Evolutionary conservation across 2,888 invertebrate genomes (phyloP), one percentile per base, ranked within the genome.

Genomic region (Tribolium freemani): DNA sequence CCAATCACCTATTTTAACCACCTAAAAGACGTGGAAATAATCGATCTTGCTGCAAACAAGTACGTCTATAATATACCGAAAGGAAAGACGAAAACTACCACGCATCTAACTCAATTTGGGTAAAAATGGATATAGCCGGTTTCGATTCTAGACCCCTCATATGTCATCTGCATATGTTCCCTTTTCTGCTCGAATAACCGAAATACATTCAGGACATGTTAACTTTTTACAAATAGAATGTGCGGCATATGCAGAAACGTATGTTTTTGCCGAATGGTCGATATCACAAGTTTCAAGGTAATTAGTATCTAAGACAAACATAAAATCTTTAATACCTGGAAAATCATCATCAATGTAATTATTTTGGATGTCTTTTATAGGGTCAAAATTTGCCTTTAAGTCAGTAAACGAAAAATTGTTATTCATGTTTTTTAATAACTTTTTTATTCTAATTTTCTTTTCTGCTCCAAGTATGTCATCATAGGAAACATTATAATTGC

Each of bases 401-500:
- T 38, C 6, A 4, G 2, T 6, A 31, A 31, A 9, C n/a, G 51
- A 20, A 51, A 66, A 66, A 26, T 53, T 31, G 6, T n/a, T 10
- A 5, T 51, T n/a, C 5, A n/a, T 11, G n/a, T 20, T 66, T 21
- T 66, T 51, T 2, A 66, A 66, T 38, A 66, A 9, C 3, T 63
- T 48, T 48, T 63, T 45, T 6, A 63, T n/a, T 63, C 70, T 26
- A 45, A 67, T 50, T 68, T 68, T 72, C 45, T 72, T 72, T 60
- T 68, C 72, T 30, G 67, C 57, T 3, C 45, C 58, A 13, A 72
- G 26, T 45, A 72, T 68, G 67, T 74, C 60, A 51, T 61, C 61
- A 57, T 45, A 66, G 13, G 66, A 72, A 46, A 74, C 66, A 69
- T 72, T 72, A 53, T 69, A 74, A 69, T 74, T 72, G 51, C 75